These are phyloP conservation scores for Gortyna flavago DNA, from an alignment of 2,888 invertebrate species.

Conservation along the genomic window DNA sequence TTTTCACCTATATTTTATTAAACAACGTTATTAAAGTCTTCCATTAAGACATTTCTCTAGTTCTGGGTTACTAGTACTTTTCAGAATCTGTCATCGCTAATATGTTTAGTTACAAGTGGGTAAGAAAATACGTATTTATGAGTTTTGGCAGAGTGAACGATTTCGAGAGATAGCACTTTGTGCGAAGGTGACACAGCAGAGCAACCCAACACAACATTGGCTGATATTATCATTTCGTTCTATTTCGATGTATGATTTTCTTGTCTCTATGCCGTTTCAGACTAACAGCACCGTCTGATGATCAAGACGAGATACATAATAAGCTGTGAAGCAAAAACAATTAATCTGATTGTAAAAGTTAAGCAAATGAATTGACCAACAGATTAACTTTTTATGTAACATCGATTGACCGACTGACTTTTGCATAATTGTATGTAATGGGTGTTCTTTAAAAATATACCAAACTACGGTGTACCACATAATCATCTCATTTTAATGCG, in stretches of 20 bases:
- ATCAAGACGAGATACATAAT: neutral
- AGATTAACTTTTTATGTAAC: slow-evolving; percentile 19
- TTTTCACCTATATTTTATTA: slow-evolving; percentile 51
- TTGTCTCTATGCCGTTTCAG: slow-evolving; percentile 15
- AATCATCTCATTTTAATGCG: slow-evolving; percentile 10
- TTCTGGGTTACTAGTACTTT: slow-evolving; percentile 40
- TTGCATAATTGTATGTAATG: slow-evolving; percentile 4
- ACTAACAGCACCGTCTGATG: neutral
- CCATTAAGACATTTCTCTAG: slow-evolving; percentile 15
- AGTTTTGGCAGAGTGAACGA: slow-evolving; percentile 50
- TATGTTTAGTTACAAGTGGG: slow-evolving; percentile 36
- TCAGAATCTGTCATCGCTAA: slow-evolving; percentile 44
- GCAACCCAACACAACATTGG: slow-evolving; percentile 34
- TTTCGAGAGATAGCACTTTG: slow-evolving; percentile 15
- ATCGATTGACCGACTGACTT: slow-evolving; percentile 39
- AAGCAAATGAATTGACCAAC: neutral
- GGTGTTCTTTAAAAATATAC: neutral
- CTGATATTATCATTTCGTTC: slow-evolving; percentile 20
- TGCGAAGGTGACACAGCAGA: slow-evolving; percentile 48
- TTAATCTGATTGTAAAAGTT: neutral
- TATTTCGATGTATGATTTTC: slow-evolving; percentile 9
- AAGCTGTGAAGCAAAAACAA: slow-evolving; percentile 7
- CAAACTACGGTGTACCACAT: slow-evolving; percentile 1
- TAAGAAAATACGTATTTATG: slow-evolving; percentile 35
- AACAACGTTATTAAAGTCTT: slow-evolving; percentile 44